These are phyloP conservation scores for Cercopithecus mitis DNA, from an alignment of 2,797 vertebrate species.

Conservation along the genomic window DNA sequence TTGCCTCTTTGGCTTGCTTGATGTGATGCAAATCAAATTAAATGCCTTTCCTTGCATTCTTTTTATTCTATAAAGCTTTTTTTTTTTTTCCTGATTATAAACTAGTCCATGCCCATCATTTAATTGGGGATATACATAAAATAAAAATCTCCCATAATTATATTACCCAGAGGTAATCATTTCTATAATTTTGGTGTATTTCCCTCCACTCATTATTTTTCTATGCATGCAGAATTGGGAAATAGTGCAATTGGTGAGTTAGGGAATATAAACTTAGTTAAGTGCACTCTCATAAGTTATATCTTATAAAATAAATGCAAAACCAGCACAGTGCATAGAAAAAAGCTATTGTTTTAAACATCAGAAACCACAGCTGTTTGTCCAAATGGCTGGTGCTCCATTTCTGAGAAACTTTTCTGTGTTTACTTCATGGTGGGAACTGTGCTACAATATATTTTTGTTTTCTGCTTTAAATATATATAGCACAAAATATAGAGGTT, in stretches of 20 bases:
- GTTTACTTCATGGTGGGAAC: neutral
- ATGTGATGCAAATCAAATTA: neutral
- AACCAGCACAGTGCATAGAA: neutral
- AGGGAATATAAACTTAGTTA: neutral
- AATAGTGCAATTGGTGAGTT: neutral
- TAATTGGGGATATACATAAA: neutral
- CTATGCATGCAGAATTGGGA: neutral
- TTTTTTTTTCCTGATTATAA: neutral
- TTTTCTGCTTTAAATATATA: slow-evolving; percentile 19
- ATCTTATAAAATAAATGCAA: neutral
- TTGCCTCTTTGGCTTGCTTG: neutral
- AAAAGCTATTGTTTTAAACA: neutral
- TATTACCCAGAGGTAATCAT: neutral
- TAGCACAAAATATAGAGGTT: neutral
- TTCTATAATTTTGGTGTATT: neutral
- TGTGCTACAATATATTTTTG: neutral
- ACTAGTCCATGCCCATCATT: neutral
- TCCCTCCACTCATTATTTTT: neutral
- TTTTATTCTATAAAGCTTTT: neutral
- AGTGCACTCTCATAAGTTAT: neutral
- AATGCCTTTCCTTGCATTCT: neutral
- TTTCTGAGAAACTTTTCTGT: slow-evolving; percentile 7
- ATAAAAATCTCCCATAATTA: neutral
- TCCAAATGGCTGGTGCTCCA: neutral
- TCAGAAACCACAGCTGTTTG: neutral